Evolutionary conservation across 92 coral and sea anemone species (phyloP), one percentile per base, ranked within the genome.

Genomic region (Heteractis magnifica): DNA sequence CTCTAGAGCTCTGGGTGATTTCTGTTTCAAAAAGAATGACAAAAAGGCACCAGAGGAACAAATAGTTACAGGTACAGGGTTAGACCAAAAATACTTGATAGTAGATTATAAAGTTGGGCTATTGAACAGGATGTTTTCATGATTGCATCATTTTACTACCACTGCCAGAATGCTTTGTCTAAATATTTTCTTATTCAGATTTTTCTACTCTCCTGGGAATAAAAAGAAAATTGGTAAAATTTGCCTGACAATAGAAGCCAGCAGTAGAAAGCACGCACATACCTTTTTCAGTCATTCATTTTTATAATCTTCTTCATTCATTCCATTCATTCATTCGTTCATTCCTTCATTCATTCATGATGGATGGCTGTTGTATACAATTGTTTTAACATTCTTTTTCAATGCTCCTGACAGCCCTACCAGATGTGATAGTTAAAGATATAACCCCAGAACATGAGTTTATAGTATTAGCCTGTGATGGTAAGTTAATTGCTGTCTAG

Each of bases 1-100:
- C 53, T 96, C 99, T 18, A 90, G 99, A 75, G 99, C 99, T 44
- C 93, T 96, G 51, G 99, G 99, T n/a, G 99, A 96, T 83, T 96
- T 96, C 77, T 96, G 99, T 88, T 96, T 96, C 79, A 96, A 96
- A 80, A 96, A 92, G 90, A 96, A 96, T 90, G 99, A 92, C 51
- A 95, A 95, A 72, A 96, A 96, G 72, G 71, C 95, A 52, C 81
- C 98, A 51, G 97, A 94, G 85, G 99, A 96, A 90, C 99, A 96
- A 88, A 96, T 96, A 65, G 98, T 96, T 62, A 96, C 99, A 89
- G 99, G 99, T 96, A 86, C 11, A 5, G 19, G 70, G 19, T n/a
- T 58, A n/a, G 44, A 34, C 44, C 44, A 34, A 34, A 34, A 34
- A 34, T 34, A 34, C 44, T 34, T 34, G 44, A 34, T 34, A 34